These are phyloP conservation scores for Agrilus planipennis DNA, from an alignment of 1,140 invertebrate genomes.

Conservation along the genomic window DNA sequence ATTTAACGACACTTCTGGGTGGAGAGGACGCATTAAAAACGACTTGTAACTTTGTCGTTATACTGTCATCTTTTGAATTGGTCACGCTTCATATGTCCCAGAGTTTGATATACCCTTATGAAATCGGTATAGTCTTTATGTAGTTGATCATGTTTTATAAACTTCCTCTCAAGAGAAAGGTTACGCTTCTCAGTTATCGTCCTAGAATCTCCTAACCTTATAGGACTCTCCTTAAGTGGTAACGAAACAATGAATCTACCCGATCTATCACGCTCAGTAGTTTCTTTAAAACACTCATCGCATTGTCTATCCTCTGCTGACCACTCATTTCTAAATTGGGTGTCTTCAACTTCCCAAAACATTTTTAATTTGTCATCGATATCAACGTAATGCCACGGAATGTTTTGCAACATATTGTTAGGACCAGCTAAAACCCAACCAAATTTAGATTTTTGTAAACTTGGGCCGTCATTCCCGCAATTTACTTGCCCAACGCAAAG, in stretches of 20 bases:
- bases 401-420: background rate
- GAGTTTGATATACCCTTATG: conserved; percentile 27
- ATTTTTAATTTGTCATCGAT: conserved; percentile 1
- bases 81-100: conserved; percentile 27
- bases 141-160: background rate
- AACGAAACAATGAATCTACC: conserved; percentile 3
- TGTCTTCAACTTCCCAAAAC: conserved; percentile 4
- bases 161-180: background rate
- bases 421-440: conserved; percentile 1
- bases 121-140: conserved; percentile 19
- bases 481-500: background rate
- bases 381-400: background rate
- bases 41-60: too few species aligned
- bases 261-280: background rate
- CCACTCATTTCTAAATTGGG: background rate
- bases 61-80: too few species aligned
- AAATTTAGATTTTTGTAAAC: conserved; percentile 1
- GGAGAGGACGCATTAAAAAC: too few species aligned
- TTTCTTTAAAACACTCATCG: background rate
- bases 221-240: background rate
- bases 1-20: too few species aligned
- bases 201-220: background rate
- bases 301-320: background rate
- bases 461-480: background rate
- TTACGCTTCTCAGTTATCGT: background rate